These are phyloP conservation scores for Macrochelys suwanniensis DNA, from an alignment of 2,797 vertebrate species.

Conservation along the genomic window DNA sequence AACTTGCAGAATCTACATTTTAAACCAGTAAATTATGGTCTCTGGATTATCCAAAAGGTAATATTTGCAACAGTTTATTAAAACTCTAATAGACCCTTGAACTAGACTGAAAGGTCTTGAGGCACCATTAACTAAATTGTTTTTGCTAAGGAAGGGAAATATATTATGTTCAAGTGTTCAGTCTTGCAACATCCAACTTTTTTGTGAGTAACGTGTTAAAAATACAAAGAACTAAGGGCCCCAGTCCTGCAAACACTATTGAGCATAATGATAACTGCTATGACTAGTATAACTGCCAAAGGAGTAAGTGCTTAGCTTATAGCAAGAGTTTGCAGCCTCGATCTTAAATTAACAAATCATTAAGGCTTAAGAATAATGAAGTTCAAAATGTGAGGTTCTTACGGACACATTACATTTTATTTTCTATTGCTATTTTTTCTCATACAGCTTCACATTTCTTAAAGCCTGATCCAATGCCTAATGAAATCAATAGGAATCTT, in stretches of 20 bases:
- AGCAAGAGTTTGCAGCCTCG: constrained; percentile 3
- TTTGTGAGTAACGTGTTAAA: not conserved
- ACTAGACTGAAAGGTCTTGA: not conserved
- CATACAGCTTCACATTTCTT: not conserved
- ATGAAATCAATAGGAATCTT: not conserved
- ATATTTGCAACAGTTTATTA: not conserved
- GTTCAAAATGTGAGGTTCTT: not conserved
- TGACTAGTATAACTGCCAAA: not conserved
- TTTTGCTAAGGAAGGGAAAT: constrained; percentile 8
- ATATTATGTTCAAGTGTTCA: constrained; percentile 29
- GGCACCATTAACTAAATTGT: constrained; percentile 36
- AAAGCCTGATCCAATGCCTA: not conserved
- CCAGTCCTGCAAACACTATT: constrained; percentile 15
- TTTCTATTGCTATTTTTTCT: not conserved
- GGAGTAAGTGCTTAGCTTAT: not conserved
- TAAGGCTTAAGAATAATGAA: not conserved
- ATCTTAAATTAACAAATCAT: constrained; percentile 18
- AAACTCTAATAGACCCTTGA: not conserved
- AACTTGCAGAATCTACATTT: not conserved
- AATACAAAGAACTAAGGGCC: not conserved
- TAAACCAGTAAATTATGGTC: not conserved
- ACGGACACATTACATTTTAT: not conserved
- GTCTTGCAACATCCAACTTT: constrained; percentile 4
- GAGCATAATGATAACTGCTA: constrained; percentile 13
- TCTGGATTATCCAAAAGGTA: not conserved